Percentiles rank a stretch among this genome's conserved stretches.
phyloP scores from a whole-genome alignment of 2,888 invertebrate genomes.

The Pterostichus niger region DNA sequence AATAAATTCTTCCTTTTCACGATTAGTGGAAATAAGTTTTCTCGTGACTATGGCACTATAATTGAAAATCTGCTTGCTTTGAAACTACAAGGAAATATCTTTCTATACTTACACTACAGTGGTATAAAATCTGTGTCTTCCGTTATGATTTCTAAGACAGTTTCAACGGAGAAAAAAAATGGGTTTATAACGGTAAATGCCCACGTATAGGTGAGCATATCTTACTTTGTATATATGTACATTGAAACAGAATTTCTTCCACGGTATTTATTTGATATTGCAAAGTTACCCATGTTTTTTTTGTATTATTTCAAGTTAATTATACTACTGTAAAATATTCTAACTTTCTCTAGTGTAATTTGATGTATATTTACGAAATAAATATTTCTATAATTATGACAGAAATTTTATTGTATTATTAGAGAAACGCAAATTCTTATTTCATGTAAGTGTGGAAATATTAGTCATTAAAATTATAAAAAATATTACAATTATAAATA shows the following conservation, averaged over 20 bases:
- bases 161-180: conserved; percentile 48
- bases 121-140: conserved; percentile 51
- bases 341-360: conserved; percentile 4
- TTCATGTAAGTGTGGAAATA: neutral
- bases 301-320: neutral
- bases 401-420: neutral
- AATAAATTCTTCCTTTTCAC: conserved; percentile 27
- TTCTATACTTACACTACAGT: conserved; percentile 33
- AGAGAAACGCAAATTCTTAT: neutral
- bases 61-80: neutral
- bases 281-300: neutral
- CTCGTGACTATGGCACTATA: neutral
- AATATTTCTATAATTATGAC: neutral
- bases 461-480: neutral
- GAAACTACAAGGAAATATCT: conserved; percentile 20
- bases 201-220: conserved; percentile 31
- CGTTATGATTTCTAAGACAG: conserved; percentile 56
- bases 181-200: conserved; percentile 51
- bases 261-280: neutral
- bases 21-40: conserved; percentile 15
- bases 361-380: conserved; percentile 16
- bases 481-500: conserved; percentile 9
- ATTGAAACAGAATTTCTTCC: conserved; percentile 13
- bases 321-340: conserved; percentile 2
- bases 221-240: neutral